Evolutionary conservation across 1,140 invertebrate genomes (phyloP).

Genomic region (Pemphigus obesinymphae): DNA sequence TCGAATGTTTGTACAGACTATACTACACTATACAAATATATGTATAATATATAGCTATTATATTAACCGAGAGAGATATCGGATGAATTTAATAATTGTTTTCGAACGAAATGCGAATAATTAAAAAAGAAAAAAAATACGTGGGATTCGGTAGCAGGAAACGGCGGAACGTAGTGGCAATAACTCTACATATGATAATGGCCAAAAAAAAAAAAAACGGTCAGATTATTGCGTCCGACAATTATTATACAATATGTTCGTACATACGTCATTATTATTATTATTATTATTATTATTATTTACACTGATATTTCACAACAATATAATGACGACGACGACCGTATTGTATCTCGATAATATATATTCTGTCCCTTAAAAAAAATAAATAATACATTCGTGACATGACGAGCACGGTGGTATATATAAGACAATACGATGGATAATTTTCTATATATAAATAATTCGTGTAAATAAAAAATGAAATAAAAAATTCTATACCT

Average conservation of each 20-base stretch:
- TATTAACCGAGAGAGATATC: background rate
- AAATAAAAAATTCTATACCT: background rate
- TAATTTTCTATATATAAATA: slow-evolving; percentile 12
- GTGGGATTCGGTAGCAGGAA: too few species aligned
- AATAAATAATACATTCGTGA: background rate
- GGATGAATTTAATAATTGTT: background rate
- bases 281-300: background rate
- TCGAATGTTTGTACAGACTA: too few species aligned
- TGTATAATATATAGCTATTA: background rate
- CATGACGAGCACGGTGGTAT: too few species aligned
- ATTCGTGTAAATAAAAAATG: background rate
- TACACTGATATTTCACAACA: background rate
- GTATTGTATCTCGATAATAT: background rate
- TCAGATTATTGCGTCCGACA: background rate
- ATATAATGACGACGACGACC: background rate
- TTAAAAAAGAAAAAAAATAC: background rate
- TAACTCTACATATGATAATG: too few species aligned
- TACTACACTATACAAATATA: background rate
- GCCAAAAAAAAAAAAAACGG: too few species aligned
- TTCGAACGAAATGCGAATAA: background rate
- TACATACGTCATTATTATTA: background rate
- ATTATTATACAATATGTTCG: background rate
- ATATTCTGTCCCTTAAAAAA: background rate
- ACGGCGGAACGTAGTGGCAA: too few species aligned
- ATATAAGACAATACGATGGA: background rate